These are phyloP conservation scores for Arenaria interpres DNA, from an alignment of 2,113 vertebrate species.

Conservation along the genomic window DNA sequence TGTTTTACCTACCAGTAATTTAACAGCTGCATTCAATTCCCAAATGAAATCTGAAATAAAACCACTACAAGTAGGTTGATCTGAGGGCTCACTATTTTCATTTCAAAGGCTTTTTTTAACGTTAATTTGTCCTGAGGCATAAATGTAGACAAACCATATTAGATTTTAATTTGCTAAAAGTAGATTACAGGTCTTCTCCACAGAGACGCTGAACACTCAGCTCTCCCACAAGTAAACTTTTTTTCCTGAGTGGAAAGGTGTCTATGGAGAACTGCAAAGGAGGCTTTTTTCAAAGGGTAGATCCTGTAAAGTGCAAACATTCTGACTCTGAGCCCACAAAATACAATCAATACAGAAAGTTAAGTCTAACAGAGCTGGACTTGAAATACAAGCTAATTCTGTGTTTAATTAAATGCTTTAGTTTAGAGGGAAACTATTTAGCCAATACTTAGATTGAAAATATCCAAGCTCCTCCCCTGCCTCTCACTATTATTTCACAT, in stretches of 20 bases:
- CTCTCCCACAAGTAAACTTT: not conserved
- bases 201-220: not conserved
- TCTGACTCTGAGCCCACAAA: not conserved
- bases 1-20: conserved; percentile 17
- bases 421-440: not conserved
- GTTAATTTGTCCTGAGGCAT: conserved; percentile 44
- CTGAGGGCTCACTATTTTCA: conserved; percentile 13
- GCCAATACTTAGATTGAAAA: not conserved
- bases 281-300: not conserved
- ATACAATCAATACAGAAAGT: not conserved
- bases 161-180: conserved; percentile 54
- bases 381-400: not conserved
- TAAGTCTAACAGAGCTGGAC: not conserved
- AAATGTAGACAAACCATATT: not conserved
- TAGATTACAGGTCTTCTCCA: conserved; percentile 11
- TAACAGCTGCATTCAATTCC: not conserved
- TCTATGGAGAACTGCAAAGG: not conserved
- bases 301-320: not conserved
- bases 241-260: not conserved
- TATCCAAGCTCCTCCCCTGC: rapidly evolving
- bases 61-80: conserved; percentile 53
- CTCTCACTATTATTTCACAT: not conserved
- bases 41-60: conserved; percentile 46
- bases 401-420: not conserved
- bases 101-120: conserved; percentile 44